Percentiles rank a stretch among this genome's conserved stretches.
Evolutionary conservation across 2,797 vertebrate genomes (phyloP).

Genomic region (Lacerta agilis): DNA sequence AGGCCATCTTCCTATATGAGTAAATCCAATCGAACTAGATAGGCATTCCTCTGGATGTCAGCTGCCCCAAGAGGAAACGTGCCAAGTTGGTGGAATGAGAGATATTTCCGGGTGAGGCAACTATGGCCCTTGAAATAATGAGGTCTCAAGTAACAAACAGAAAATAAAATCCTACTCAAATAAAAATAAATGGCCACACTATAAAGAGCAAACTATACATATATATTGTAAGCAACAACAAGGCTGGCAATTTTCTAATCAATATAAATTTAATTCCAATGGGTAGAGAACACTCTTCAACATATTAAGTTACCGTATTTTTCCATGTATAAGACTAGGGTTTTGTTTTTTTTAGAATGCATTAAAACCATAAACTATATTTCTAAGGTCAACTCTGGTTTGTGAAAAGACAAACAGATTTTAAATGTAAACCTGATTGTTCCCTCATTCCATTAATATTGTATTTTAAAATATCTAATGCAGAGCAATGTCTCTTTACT

Average conservation of each 20-base stretch:
- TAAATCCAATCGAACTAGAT: conserved; percentile 21
- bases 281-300: not conserved
- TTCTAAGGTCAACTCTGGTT: not conserved
- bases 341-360: not conserved
- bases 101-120: conserved; percentile 65
- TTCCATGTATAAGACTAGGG: no score
- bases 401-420: not conserved
- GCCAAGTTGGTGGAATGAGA: conserved; percentile 62
- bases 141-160: conserved; percentile 58
- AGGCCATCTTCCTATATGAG: not conserved
- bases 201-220: conserved; percentile 4
- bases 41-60: conserved; percentile 33
- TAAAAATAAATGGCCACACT: conserved; percentile 3
- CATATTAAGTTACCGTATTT: not conserved
- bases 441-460: not conserved
- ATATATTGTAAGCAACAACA: conserved; percentile 27
- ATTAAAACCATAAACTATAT: not conserved
- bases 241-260: not conserved
- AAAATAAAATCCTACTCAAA: conserved; percentile 50
- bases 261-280: not conserved
- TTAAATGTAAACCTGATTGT: not conserved
- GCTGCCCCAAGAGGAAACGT: conserved; percentile 47
- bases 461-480: not conserved
- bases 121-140: conserved; percentile 60
- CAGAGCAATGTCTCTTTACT: not conserved